Conservation (phyloP, 2,797 vertebrate genomes). For the Leptodactylus fallax region DNA sequence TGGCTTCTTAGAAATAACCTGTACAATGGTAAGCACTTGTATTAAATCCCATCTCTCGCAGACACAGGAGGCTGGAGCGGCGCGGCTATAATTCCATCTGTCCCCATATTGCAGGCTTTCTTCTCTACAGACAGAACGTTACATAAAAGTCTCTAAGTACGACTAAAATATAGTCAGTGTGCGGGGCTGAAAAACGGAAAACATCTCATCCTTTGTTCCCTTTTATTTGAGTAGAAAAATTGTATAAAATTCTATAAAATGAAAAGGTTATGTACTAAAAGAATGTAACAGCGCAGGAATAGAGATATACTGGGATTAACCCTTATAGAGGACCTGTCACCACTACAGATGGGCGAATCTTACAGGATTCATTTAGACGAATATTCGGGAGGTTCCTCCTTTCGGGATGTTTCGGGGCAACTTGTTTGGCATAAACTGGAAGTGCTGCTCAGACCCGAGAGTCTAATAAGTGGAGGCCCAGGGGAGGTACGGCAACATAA, state of each 20-base stretch:
- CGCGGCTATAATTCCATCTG: background rate
- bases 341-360: no score
- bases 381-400: no score
- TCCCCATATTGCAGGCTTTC: background rate
- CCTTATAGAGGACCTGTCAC: no score
- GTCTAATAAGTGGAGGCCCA: no score
- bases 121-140: background rate
- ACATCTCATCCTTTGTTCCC: background rate
- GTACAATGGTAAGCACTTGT: background rate
- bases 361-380: no score
- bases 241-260: no score
- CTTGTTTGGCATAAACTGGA: no score
- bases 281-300: no score
- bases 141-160: background rate
- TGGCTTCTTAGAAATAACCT: slow-evolving; percentile 19
- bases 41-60: slow-evolving; percentile 17
- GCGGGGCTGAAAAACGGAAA: background rate
- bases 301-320: background rate
- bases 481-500: no score
- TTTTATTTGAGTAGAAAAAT: background rate
- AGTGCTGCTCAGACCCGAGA: no score
- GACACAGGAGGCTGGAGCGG: background rate
- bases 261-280: no score
- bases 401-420: no score
- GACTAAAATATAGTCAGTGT: background rate